Conservation (phyloP, 2,113 vertebrate genomes). For the Dasyurus viverrinus region DNA sequence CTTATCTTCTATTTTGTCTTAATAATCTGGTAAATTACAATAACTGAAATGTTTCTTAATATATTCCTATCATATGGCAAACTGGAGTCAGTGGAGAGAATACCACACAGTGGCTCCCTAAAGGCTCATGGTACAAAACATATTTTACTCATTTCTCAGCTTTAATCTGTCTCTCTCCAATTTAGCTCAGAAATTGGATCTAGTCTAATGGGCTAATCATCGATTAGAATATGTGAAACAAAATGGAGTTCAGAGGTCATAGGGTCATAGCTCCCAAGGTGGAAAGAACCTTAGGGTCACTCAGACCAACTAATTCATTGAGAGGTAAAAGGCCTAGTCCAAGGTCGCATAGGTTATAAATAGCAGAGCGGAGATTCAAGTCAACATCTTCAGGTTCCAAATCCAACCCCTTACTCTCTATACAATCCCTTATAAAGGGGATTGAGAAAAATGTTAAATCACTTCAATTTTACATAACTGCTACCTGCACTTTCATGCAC, state of each 20-base stretch:
- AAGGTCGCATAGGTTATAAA: background rate
- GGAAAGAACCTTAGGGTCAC: background rate
- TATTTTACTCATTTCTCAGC: background rate
- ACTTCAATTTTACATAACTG: background rate
- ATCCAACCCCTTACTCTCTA: background rate
- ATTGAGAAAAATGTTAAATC: background rate
- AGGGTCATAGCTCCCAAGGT: background rate
- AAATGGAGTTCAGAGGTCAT: slow-evolving; percentile 12
- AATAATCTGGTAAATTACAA: background rate
- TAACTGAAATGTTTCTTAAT: slow-evolving; percentile 10
- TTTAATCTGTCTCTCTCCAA: background rate
- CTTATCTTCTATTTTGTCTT: background rate
- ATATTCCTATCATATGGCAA: background rate
- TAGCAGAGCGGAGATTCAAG: background rate
- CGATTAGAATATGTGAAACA: slow-evolving; percentile 2
- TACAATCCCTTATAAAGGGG: background rate
- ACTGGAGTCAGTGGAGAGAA: background rate
- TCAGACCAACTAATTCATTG: background rate
- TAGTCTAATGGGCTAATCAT: slow-evolving; percentile 27
- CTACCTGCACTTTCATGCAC: background rate
- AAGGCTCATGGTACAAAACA: background rate
- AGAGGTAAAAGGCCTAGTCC: background rate
- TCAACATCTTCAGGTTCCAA: background rate
- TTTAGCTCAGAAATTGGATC: background rate
- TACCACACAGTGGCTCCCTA: background rate